Conservation (phyloP, 2,797 vertebrate genomes). For the Acanthurus lineatus region DNA sequence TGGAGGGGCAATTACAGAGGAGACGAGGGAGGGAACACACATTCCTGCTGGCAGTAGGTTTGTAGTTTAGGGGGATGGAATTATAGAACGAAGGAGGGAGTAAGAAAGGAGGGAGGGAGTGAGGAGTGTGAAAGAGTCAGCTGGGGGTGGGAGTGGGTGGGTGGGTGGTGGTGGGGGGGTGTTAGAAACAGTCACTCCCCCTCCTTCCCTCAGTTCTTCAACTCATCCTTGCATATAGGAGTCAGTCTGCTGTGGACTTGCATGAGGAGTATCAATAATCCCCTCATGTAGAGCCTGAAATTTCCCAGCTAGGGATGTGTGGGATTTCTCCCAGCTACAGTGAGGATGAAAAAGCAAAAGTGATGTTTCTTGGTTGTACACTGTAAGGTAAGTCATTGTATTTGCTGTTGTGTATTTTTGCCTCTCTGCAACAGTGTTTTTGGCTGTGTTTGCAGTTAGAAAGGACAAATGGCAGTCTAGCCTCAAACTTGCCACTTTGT, state of each 20-base stretch:
- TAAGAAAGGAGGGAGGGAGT: constrained; percentile 44
- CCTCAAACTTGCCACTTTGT: constrained; percentile 39
- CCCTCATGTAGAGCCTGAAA: constrained; percentile 48
- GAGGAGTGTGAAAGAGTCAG: constrained; percentile 76
- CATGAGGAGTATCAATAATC: constrained; percentile 58
- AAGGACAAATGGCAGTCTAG: constrained; percentile 61
- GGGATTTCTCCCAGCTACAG: constrained; percentile 37
- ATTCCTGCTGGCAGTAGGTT: constrained; percentile 77
- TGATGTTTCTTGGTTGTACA: constrained; percentile 23
- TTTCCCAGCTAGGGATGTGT: constrained; percentile 31
- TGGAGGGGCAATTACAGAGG: constrained; percentile 69
- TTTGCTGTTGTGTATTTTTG: constrained; percentile 30
- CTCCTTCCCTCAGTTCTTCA: constrained; percentile 65
- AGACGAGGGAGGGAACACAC: constrained; percentile 68
- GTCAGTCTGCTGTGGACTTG: constrained; percentile 74
- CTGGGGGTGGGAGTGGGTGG: constrained; percentile 40
- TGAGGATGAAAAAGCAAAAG: constrained; percentile 18
- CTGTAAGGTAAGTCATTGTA: constrained; percentile 59
- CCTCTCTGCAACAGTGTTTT: constrained; percentile 21
- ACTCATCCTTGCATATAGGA: constrained; percentile 74
- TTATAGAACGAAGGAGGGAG: constrained; percentile 70
- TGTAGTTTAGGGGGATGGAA: constrained; percentile 67
- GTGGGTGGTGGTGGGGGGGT: too few species aligned
- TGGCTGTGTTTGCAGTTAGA: constrained; percentile 30
- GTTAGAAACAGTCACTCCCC: constrained; percentile 65